A percentile compares a stretch with the other conserved stretches of the same genome.
Evolutionary conservation across 1,140 invertebrate species (phyloP).

Genomic region (Odontomachus brunneus): DNA sequence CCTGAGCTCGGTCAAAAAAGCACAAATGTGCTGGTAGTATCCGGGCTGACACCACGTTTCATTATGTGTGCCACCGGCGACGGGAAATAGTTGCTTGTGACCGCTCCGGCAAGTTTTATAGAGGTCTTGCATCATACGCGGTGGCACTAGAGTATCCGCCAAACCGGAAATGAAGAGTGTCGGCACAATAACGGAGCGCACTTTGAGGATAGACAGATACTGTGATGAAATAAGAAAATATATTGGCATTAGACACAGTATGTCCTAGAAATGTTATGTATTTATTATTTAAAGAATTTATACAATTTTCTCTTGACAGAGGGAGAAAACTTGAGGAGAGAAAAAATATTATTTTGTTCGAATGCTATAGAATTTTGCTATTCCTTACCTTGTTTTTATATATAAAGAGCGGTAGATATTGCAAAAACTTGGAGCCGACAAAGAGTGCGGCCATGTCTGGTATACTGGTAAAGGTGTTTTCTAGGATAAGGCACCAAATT

Average conservation of each 20-base stretch:
- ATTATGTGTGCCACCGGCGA: conserved; percentile 93
- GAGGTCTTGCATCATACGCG: conserved; percentile 93
- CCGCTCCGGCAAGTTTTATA: conserved; percentile 89
- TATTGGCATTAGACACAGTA: conserved; percentile 4
- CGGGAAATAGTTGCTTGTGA: conserved; percentile 90
- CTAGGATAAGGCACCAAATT: conserved; percentile 94
- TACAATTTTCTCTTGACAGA: conserved; percentile 29
- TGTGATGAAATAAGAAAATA: conserved; percentile 83
- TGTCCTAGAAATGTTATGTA: conserved; percentile 1
- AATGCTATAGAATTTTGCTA: neutral
- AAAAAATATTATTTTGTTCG: neutral
- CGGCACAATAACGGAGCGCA: conserved; percentile 88
- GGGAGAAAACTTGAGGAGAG: neutral
- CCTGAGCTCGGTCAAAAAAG: conserved; percentile 86
- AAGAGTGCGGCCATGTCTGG: conserved; percentile 95
- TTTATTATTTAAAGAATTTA: neutral
- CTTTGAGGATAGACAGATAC: conserved; percentile 91
- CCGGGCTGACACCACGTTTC: conserved; percentile 92
- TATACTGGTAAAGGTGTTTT: conserved; percentile 98
- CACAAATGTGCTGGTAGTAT: conserved; percentile 87
- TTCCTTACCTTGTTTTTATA: conserved; percentile 93
- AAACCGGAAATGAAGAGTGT: conserved; percentile 93
- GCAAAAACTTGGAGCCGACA: conserved; percentile 89
- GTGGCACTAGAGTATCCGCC: conserved; percentile 94
- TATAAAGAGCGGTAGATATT: conserved; percentile 90